Base-by-base conservation (phyloP, 2,797 vertebrate species). In the Schizopygopsis pylzovi region DNA sequence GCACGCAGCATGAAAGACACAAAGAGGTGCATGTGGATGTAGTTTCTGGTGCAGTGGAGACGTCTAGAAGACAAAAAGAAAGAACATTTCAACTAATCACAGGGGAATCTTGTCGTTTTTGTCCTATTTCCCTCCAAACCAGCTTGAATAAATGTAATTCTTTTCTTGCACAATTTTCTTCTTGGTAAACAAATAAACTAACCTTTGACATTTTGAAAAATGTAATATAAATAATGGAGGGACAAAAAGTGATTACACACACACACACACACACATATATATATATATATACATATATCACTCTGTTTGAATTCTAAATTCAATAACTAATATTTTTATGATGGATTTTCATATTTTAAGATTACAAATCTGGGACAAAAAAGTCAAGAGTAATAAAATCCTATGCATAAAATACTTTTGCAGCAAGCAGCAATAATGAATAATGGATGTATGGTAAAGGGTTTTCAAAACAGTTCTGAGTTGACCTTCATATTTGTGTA, bases 1-100 rank as follows among this genome's bases (percentile, higher is more conserved):
- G 96, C 97, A 33, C 97, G 95, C 47, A 97, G 86, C 95, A 98
- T 97, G 91, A 97, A 98, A 86, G 97, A 98, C 37, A 96, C 95
- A 90, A 98, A 98, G 75, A 98, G 93, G 92, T 98, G 97, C 94
- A 98, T 95, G 90, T 97, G 97, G 92, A 98, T 97, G 91, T 96
- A 97, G 92, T 97, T 97, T 86, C 97, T 94, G 85, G 97, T 97
- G 91, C 97, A 98, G 91, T 97, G 97, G 61, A 97, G 94, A 82
- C 96, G 95, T 89, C 97, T 98, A 90, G 1, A 20, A 39, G 65
- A 72, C 3, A 45, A 39, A 87, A 28, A 76, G 33, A 81, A 4
- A 41, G 12, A 37, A 28, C 25, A 49, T 33, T 1, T 15, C 13
- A n/a, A 18, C 15, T 25, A 33, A 37, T 12, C 22, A 25, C 7